Conservation (phyloP, 2,113 vertebrate species). For the Lasiurus borealis region DNA sequence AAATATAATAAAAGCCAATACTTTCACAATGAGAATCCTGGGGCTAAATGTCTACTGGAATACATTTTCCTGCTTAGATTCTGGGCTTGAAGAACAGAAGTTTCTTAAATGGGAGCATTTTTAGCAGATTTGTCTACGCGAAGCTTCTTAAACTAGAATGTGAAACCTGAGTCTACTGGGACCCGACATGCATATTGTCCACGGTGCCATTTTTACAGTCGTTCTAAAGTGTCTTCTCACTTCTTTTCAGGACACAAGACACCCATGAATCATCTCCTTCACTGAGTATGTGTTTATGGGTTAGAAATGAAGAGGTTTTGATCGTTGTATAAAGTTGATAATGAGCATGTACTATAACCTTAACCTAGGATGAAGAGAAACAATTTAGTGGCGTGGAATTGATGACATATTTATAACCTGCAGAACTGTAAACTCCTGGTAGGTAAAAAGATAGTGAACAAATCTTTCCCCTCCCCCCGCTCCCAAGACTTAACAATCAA, state of each 20-base stretch:
- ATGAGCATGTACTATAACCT: constrained; percentile 9
- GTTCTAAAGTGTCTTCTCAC: neutral
- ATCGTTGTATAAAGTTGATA: neutral
- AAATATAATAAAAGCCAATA: neutral
- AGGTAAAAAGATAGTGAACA: constrained; percentile 37
- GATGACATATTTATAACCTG: constrained; percentile 34
- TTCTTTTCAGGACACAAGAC: neutral
- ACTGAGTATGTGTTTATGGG: neutral
- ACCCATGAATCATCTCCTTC: neutral
- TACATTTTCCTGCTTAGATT: neutral
- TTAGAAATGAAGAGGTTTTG: neutral
- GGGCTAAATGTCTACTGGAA: neutral
- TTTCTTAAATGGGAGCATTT: neutral
- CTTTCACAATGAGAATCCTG: neutral
- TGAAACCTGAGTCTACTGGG: neutral
- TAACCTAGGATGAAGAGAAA: constrained; percentile 42
- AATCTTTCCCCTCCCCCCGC: no score
- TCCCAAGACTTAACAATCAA: constrained; percentile 34
- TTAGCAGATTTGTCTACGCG: neutral
- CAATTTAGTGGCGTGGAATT: constrained; percentile 38
- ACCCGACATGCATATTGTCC: neutral
- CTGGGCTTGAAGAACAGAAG: neutral
- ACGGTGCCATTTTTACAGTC: neutral
- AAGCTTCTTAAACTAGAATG: neutral
- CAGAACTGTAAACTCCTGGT: constrained; percentile 7